Evolutionary conservation across 2,888 invertebrate genomes (phyloP), one percentile per base, ranked within the genome.

Genomic region (Meiosimyza platycephala): DNA sequence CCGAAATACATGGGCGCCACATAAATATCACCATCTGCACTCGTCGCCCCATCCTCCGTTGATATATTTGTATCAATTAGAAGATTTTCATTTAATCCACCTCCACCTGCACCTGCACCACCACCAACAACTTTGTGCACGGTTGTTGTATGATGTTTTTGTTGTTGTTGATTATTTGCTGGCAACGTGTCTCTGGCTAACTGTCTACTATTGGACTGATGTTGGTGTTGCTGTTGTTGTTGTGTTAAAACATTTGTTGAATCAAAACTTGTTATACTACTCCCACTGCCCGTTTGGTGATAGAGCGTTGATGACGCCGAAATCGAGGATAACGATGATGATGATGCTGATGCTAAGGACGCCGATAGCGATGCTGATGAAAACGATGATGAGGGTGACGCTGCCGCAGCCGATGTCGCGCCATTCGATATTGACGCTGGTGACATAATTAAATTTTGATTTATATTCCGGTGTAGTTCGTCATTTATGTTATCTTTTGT

Each of bases 1-100:
- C 92, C 92, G 84, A 95, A 95, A 85, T 91, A 93, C 88, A 94
- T 93, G 83, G 93, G 93, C 71, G 92, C 89, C 12, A 78, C 87
- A 72, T 85, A 87, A 40, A 85, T 78, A 74, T 84, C 87, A 82
- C 88, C 90, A 40, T 79, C 76, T 52, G 79, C 80, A 59, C 80
- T 84, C 16, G 73, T 78, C 67, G 74, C 75, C 11, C 71, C 75
- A 11, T 75, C 76, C n/a, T 77, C 75, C 52, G 51, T 71, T 22
- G 70, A 70, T 47, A 78, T 75, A 64, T 76, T 79, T 57, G 73
- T 74, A 55, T 76, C 76, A 55, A 79, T 52, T 54, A 70, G 73
- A 50, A 75, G 76, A 52, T 77, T 79, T 60, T 79, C 72, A 28
- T 50, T 22, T 9, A 66, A 54, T 18, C 74, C 66, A 60, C 57